Evolutionary conservation across 2,113 vertebrate species (phyloP).

Genomic region (Bos indicus): DNA sequence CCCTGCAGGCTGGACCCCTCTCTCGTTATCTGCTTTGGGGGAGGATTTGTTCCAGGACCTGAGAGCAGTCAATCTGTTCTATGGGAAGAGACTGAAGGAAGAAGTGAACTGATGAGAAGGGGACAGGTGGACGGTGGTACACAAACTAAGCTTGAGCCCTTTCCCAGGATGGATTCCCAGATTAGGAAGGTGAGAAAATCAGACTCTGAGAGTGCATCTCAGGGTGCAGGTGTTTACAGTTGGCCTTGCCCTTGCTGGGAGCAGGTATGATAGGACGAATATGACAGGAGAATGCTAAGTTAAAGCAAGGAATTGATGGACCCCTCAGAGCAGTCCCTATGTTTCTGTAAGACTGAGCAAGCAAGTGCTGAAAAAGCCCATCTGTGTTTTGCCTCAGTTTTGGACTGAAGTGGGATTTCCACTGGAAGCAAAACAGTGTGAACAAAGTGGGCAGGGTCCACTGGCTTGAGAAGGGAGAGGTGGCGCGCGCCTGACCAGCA

Average conservation of each 20-base stretch:
- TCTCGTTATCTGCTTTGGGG: not conserved
- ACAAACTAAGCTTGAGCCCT: not conserved
- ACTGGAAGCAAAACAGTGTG: not conserved
- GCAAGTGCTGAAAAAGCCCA: not conserved
- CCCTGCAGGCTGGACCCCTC: not conserved
- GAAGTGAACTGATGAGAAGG: not conserved
- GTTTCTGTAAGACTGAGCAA: not conserved
- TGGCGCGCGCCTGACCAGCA: not conserved
- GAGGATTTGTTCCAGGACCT: not conserved
- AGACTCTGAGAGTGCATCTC: not conserved
- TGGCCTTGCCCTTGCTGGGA: not conserved
- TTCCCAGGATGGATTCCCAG: not conserved
- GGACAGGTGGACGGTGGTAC: not conserved
- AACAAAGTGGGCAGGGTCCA: not conserved
- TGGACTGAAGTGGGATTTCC: not conserved
- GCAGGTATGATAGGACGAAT: not conserved
- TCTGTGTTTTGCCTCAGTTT: not conserved
- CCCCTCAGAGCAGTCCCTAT: not conserved
- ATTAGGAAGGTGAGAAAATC: not conserved
- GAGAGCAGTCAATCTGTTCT: not conserved
- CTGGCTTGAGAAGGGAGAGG: not conserved
- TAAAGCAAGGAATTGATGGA: not conserved
- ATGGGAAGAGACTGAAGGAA: not conserved
- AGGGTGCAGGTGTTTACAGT: not conserved
- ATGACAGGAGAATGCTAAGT: not conserved